Conservation (phyloP, 2,113 vertebrate genomes). For the Guaruba guarouba region DNA sequence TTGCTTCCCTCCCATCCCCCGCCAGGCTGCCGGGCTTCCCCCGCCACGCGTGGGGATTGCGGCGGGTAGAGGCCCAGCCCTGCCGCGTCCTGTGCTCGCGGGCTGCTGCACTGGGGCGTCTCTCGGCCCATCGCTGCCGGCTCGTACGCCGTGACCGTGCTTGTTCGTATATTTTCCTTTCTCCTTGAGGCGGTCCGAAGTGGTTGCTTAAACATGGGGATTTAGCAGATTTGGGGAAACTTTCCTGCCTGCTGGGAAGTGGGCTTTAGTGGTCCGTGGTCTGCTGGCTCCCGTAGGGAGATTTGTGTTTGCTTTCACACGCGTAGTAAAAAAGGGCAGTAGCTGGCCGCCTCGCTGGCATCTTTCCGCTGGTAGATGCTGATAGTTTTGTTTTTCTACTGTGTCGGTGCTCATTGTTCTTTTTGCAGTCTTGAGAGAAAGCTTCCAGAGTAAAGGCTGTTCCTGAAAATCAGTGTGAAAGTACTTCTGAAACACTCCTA, state of each 20-base stretch:
- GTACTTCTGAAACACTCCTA: background rate
- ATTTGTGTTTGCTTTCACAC: background rate
- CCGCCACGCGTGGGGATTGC: background rate
- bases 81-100: background rate
- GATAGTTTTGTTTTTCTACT: background rate
- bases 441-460: background rate
- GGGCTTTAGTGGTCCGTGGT: background rate
- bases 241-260: background rate
- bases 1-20: background rate
- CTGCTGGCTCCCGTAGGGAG: background rate
- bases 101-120: background rate
- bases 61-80: background rate
- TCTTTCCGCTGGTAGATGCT: background rate
- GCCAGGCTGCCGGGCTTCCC: background rate
- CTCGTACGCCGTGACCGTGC: background rate
- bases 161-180: background rate
- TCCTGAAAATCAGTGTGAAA: background rate
- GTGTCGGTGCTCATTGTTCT: background rate
- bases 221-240: background rate
- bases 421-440: background rate
- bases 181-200: background rate
- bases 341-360: fast-evolving
- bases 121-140: background rate
- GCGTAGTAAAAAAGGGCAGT: background rate
- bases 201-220: background rate